Evolutionary conservation across 2,797 vertebrate genomes (phyloP).

Genomic region (Dromococcyx pavoninus): DNA sequence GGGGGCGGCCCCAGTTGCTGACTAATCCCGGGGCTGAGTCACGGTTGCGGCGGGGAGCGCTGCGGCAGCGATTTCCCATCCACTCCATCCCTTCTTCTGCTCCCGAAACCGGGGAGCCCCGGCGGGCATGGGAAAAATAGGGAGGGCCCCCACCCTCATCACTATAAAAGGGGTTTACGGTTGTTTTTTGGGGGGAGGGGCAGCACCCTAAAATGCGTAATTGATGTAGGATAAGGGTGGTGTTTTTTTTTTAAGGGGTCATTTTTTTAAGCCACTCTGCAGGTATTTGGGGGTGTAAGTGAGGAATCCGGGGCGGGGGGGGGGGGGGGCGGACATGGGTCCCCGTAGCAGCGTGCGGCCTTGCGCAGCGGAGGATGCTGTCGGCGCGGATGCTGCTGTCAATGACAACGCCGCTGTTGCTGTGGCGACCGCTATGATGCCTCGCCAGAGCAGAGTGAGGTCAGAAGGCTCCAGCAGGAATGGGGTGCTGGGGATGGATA

Average conservation of each 20-base stretch:
- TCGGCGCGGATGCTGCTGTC: conserved; percentile 9
- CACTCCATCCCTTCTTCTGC: background rate
- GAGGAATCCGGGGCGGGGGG: background rate
- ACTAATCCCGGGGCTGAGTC: conserved; percentile 53
- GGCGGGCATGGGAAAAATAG: background rate
- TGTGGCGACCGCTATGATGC: conserved; percentile 49
- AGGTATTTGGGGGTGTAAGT: background rate
- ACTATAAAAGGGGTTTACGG: background rate
- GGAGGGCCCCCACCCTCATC: no score
- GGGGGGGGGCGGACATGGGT: no score
- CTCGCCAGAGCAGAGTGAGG: conserved; percentile 48
- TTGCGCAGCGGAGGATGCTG: conserved; percentile 27
- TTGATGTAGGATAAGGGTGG: no score
- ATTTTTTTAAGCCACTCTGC: background rate
- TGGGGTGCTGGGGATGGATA: no score
- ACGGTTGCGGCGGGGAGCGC: conserved; percentile 32
- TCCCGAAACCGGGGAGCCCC: background rate
- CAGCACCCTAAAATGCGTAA: no score
- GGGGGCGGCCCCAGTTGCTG: conserved; percentile 36
- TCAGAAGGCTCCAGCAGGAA: conserved; percentile 27
- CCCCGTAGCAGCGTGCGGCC: background rate
- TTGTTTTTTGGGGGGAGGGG: background rate
- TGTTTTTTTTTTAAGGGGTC: no score
- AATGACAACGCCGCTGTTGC: conserved; percentile 35
- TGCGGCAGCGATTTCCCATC: background rate